Evolutionary conservation across 2,888 invertebrate genomes (phyloP), one percentile per base, ranked within the genome.

Genomic region (Nematopogon swammerdamellus): DNA sequence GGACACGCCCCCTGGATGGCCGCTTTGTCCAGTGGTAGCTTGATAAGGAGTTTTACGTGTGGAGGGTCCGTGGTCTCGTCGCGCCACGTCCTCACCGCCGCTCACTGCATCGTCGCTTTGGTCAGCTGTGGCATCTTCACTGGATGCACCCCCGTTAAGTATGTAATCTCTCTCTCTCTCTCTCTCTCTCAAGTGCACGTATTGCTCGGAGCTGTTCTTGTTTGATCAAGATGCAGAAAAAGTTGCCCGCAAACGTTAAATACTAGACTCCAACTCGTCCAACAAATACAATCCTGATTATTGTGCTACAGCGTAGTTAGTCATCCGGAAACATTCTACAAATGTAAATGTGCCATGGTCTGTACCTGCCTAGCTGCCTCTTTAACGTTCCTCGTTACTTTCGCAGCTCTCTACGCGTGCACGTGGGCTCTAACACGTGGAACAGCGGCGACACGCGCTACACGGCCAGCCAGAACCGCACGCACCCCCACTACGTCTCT

Each of bases 401-500:
- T n/a, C n/a, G n/a, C n/a, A 44, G 44, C 19, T 44, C 44, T 3
- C 3, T 17, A 6, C 17, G 44, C 44, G n/a, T 18, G 4, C 18
- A 18, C 6, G 18, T 18, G 44, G 44, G 44, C 44, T 10, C 44
- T 3, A 44, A 44, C 19, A 8, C 11, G 18, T 44, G 44, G 44
- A 44, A 44, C 19, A 18, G 10, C 18, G 44, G 44, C n/a, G 43
- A 17, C 43, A 44, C 44, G 6, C 19, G 18, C 18, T 44, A 18
- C 44, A 10, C 2, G 5, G 8, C 17, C 17, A 3, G 11, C 44
- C 5, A 17, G 8, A 17, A 44, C 44, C 3, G 3, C 8, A 44
- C 44, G 17, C 44, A 44, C 18, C 44, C 44, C 8, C 8, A 17
- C 44, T 17, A 46, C 47, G 49, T 50, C 45, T 18, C 47, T 16